Percentiles rank a stretch among this genome's conserved stretches.
Conservation (phyloP, 2,797 vertebrate genomes). For the Clamator glandarius region DNA sequence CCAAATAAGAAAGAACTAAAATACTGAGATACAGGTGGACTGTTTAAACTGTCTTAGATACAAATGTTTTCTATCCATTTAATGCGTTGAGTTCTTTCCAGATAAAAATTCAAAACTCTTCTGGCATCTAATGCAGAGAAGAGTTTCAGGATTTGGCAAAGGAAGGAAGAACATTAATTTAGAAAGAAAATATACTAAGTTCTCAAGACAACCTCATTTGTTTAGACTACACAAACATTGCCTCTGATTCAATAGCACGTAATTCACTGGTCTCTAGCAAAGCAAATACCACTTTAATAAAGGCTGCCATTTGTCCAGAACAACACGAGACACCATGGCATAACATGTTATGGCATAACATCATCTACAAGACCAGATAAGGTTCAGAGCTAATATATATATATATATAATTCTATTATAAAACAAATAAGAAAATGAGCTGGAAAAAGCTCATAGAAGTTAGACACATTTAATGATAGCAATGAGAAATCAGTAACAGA, state of each 20-base stretch:
- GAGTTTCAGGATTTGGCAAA: slow-evolving; percentile 71
- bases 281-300: slow-evolving; percentile 36
- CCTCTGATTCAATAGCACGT: slow-evolving; percentile 38
- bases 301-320: slow-evolving; percentile 36
- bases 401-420: neutral
- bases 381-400: neutral
- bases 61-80: slow-evolving; percentile 73
- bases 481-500: neutral
- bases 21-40: slow-evolving; percentile 74
- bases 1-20: slow-evolving; percentile 53
- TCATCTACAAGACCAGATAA: neutral
- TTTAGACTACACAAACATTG: slow-evolving; percentile 72
- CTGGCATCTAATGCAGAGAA: slow-evolving; percentile 68
- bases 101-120: slow-evolving; percentile 70
- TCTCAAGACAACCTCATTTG: slow-evolving; percentile 59
- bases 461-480: neutral
- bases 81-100: slow-evolving; percentile 67
- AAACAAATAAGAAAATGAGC: neutral
- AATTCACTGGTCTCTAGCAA: slow-evolving; percentile 30
- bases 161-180: slow-evolving; percentile 69
- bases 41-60: slow-evolving; percentile 65
- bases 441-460: neutral
- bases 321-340: neutral
- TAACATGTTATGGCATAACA: neutral
- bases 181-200: slow-evolving; percentile 49